Evolutionary conservation across 2,797 vertebrate species (phyloP).

Genomic region (Urosaurus nigricauda): DNA sequence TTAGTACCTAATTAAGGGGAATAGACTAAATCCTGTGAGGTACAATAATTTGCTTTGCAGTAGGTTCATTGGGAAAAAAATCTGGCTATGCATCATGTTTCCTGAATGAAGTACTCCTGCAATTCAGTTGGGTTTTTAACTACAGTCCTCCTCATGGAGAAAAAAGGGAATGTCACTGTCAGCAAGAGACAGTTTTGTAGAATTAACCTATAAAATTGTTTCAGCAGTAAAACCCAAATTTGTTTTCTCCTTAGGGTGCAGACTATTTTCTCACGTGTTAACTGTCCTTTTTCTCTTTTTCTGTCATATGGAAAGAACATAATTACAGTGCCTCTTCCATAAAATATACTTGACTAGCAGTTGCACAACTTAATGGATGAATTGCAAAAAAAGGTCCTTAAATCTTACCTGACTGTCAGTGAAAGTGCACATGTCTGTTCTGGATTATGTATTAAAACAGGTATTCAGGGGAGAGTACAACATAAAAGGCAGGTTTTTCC

Average conservation of each 20-base stretch:
- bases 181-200: not conserved
- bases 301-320: constrained; percentile 13
- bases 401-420: not conserved
- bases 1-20: constrained; percentile 75
- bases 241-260: constrained; percentile 28
- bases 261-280: constrained; percentile 1
- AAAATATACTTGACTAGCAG: constrained; percentile 35
- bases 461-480: constrained; percentile 29
- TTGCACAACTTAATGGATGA: constrained; percentile 32
- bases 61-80: constrained; percentile 68
- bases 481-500: constrained; percentile 16
- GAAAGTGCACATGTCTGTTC: not conserved
- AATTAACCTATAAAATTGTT: constrained; percentile 37
- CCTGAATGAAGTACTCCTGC: constrained; percentile 58
- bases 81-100: constrained; percentile 76
- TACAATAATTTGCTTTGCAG: constrained; percentile 79
- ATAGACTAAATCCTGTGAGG: constrained; percentile 77
- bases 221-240: constrained; percentile 55
- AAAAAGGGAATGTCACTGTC: constrained; percentile 49
- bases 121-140: constrained; percentile 52
- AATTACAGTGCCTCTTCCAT: constrained; percentile 65
- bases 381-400: constrained; percentile 9
- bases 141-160: constrained; percentile 36
- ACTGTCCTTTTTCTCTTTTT: constrained; percentile 20
- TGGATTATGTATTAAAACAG: constrained; percentile 21